Evolutionary conservation across 2,113 vertebrate genomes (phyloP).

Genomic region (Nycticorax nycticorax): DNA sequence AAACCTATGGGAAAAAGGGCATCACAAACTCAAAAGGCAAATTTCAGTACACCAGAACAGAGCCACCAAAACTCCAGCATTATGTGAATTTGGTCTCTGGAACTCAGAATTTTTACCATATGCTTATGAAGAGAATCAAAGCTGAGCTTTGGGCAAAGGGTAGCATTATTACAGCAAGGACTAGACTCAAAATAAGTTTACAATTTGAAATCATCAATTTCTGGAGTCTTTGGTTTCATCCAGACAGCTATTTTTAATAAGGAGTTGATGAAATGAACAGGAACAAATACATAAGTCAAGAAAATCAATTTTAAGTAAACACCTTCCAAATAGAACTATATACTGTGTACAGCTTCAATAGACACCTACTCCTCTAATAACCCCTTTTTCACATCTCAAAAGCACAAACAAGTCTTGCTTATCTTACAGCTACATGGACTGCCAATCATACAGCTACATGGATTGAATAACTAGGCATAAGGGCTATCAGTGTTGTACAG

Average conservation of each 20-base stretch:
- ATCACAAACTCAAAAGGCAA: not conserved
- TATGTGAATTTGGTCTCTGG: rapidly evolving
- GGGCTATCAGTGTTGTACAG: not conserved
- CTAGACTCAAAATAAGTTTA: not conserved
- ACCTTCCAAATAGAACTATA: not conserved
- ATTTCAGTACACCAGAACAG: not conserved
- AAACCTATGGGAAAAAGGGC: not conserved
- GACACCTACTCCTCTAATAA: not conserved
- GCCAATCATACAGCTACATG: not conserved
- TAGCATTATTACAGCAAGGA: not conserved
- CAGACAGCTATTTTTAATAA: not conserved
- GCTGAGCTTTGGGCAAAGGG: not conserved
- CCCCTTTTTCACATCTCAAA: not conserved
- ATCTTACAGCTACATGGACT: not conserved
- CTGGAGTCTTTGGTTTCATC: not conserved
- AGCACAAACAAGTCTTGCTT: not conserved
- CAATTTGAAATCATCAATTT: not conserved
- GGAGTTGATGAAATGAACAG: not conserved
- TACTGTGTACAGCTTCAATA: not conserved
- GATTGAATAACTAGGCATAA: not conserved
- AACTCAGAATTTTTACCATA: not conserved
- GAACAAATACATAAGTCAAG: not conserved
- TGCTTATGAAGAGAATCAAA: not conserved
- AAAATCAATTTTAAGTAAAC: not conserved
- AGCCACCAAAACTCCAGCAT: not conserved